Base-by-base conservation (phyloP, 92 coral and sea anemone genomes). In the Ricordea florida region DNA sequence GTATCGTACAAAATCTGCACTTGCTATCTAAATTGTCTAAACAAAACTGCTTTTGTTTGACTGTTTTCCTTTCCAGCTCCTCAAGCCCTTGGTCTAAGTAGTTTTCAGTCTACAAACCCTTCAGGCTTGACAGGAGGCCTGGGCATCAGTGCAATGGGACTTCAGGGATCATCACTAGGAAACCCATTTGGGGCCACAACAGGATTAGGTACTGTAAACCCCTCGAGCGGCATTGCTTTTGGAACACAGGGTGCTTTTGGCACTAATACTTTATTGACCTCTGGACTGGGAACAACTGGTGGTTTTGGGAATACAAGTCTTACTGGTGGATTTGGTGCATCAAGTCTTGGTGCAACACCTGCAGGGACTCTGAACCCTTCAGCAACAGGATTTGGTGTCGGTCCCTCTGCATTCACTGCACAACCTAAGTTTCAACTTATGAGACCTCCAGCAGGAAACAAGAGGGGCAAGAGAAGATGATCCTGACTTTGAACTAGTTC, bases 381-480 rank as follows among this genome's bases (percentile, higher is more conserved):
- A 6, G 78, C 69, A 4, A 43, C 80, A 30, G 74, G 77, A 2
- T 74, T 31, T 15, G 48, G 81, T 16, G 66, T 85, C 4, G 72
- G 28, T 13, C 31, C 74, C 11, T 37, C 82, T 1, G 79, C 92
- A 15, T 75, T 87, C 43, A 82, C 84, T n/a, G 63, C 91, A 25
- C 90, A 75, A 46, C 58, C 87, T 2, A 91, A 77, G 46, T 92
- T 94, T 77, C 97, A 92, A 48, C 91, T 94, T 41, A 92, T 91
- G 58, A 81, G 88, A 35, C 98, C 97, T 3, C 98, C 98, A 2
- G 80, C 84, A 25, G 98, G 98, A 34, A 92, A 72, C 68, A 94
- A 94, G 45, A 45, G 97, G 76, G 98, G 96, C 18, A 94, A 92
- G 50, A 92, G 92, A 56, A 83, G 97, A 84, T 87, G 43, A 70